Base-by-base conservation (phyloP, 2,888 invertebrate species). In the Stenurella melanura region DNA sequence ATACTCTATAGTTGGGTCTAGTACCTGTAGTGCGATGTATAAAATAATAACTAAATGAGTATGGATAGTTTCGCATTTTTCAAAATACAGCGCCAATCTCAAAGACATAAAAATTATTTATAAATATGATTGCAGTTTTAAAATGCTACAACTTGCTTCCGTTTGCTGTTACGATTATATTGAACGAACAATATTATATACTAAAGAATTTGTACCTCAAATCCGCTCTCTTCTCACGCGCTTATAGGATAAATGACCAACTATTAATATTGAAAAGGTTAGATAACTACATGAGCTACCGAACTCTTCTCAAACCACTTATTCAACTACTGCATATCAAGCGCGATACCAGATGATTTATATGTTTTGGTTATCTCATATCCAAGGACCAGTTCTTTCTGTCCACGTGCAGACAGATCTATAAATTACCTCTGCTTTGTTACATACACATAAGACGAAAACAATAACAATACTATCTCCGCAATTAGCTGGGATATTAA, bases 261-360 rank as follows among this genome's bases (percentile, higher is more conserved):
- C 73, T 64, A 76, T 76, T 76, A 76, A 73, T 74, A 76, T 76
- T 66, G 73, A 66, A 73, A 70, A 64, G 66, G 73, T 21, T 26
- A 73, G 73, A 76, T 76, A 73, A 66, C 38, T 58, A 57, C 63
- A 63, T 42, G 57, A 58, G 76, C 76, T 76, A 76, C 77, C 58
- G 77, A 34, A 50, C 60, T 63, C 68, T 72, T 63, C 61, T 34
- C 61, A 1, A 63, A 30, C 34, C 34, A n/a, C 61, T 30, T 21
- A 30, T 9, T 30, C n/a, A 61, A 30, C 61, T 30, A 30, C n/a
- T n/a, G n/a, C 64, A n/a, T 26, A 42, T 42, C 42, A 18, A 15
- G 64, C 61, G 30, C 34, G 61, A 63, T 63, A 63, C 61, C 26
- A 18, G 11, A 63, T 64, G 64, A 64, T 64, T 64, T 64, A 64